These are phyloP conservation scores for Octonoba sinensis DNA, from an alignment of 2,888 invertebrate species.

Conservation along the genomic window DNA sequence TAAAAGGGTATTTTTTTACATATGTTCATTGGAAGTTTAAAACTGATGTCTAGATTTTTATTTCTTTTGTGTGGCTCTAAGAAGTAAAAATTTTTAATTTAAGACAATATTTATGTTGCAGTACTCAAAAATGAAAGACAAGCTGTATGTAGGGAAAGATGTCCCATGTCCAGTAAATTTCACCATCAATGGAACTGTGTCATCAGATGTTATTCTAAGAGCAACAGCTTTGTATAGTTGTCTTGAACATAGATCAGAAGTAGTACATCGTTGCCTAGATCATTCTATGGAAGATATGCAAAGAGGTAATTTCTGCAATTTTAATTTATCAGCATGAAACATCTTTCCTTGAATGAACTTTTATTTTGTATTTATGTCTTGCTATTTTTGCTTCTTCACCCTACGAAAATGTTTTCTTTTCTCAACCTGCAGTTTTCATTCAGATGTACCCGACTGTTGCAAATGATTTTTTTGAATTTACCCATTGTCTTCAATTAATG, in stretches of 20 bases:
- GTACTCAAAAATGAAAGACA: constrained; percentile 52
- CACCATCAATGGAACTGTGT: neutral
- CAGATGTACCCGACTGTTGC: neutral
- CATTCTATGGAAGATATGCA: constrained; percentile 22
- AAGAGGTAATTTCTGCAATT: constrained; percentile 7
- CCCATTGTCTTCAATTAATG: too few relatives aligned
- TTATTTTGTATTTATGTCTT: too few relatives aligned
- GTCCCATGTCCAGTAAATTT: constrained; percentile 49
- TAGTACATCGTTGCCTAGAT: constrained; percentile 46
- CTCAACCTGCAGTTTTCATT: too few relatives aligned
- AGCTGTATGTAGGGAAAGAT: constrained; percentile 48
- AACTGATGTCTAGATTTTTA: too few relatives aligned
- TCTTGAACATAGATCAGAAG: constrained; percentile 39
- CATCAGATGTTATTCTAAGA: constrained; percentile 13
- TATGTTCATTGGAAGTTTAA: too few relatives aligned
- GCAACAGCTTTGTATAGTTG: constrained; percentile 34
- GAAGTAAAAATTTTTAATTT: too few relatives aligned
- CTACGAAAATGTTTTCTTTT: neutral
- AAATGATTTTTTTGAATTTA: neutral
- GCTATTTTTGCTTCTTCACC: too few relatives aligned
- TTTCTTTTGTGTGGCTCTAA: too few relatives aligned
- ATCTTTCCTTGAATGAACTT: too few relatives aligned
- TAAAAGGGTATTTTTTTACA: too few relatives aligned
- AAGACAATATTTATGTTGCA: constrained; percentile 10
- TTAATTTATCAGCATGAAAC: neutral